Percentiles rank a stretch among this genome's conserved stretches.
Evolutionary conservation across 2,888 invertebrate species (phyloP).

Genomic region (Meiosimyza platycephala): DNA sequence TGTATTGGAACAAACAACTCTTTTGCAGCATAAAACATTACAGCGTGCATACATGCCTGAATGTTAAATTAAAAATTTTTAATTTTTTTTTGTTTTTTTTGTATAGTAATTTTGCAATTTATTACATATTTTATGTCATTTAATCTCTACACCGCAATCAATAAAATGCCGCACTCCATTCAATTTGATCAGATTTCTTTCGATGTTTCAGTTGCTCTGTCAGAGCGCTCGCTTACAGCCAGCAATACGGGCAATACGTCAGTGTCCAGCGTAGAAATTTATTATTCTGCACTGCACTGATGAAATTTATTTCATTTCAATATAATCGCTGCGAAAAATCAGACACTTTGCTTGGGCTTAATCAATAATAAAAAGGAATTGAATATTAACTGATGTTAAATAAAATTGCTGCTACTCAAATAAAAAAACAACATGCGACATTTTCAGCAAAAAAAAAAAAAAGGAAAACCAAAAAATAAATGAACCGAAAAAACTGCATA

Average conservation of each 20-base stretch:
- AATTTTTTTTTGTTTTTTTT: background rate
- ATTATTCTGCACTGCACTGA: slow-evolving; percentile 23
- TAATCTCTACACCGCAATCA: slow-evolving; percentile 21
- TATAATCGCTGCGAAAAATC: slow-evolving; percentile 29
- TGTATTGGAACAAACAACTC: too few relatives aligned
- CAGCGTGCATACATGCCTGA: too few relatives aligned
- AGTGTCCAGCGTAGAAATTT: slow-evolving; percentile 26
- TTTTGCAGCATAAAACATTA: too few relatives aligned
- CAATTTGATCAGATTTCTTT: slow-evolving; percentile 33
- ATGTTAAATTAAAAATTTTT: slow-evolving; percentile 1
- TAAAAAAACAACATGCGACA: background rate
- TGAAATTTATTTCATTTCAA: slow-evolving; percentile 22
- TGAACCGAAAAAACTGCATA: background rate
- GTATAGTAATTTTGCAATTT: background rate
- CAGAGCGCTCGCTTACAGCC: too few relatives aligned
- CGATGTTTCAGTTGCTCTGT: background rate
- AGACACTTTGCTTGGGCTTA: slow-evolving; percentile 13
- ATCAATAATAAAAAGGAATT: slow-evolving; percentile 30
- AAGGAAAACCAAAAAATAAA: background rate
- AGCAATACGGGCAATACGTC: too few relatives aligned
- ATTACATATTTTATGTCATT: slow-evolving; percentile 12
- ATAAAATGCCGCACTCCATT: slow-evolving; percentile 33
- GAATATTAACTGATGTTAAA: slow-evolving; percentile 35
- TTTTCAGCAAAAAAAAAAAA: background rate
- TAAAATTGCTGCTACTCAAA: slow-evolving; percentile 20